Evolutionary conservation across 2,888 invertebrate genomes (phyloP), one percentile per base, ranked within the genome.

Genomic region (Chrysolina haemoptera): DNA sequence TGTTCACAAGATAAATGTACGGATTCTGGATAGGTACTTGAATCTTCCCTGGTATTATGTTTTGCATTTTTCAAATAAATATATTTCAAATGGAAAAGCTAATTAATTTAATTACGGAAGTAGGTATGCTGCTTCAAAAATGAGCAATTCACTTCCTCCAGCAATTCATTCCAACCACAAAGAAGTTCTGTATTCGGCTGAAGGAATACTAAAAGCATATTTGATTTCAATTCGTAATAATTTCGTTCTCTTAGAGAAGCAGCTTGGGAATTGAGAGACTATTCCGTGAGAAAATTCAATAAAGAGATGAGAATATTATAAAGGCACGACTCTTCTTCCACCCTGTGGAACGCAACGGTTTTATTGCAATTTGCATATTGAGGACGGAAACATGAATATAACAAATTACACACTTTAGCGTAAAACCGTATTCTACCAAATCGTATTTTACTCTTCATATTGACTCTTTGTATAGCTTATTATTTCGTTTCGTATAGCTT

Each of bases 261-360:
- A 27, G 11, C 16, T n/a, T 18, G 18, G n/a, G 18, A 9, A n/a
- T 14, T n/a, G n/a, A 35, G 35, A 27, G 59, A n/a, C 35, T 27
- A 59, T 59, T 59, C n/a, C 59, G n/a, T 59, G 1, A 35, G 14
- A 22, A 55, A 10, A 59, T 59, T 67, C 35, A 41, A 53, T 67
- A 53, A 67, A 67, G 35, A 48, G 22, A 35, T 20, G 50, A 16
- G 67, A 53, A 53, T 67, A 40, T 40, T 35, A 67, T 53, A 11
- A 53, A 53, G 16, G 66, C 48, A 41, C 53, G 67, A 53, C 55
- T 16, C 50, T 41, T 40, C 18, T n/a, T 18, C 35, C 53, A 14
- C 50, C 6, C 53, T 18, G 59, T 67, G 67, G 16, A 53, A 50
- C 55, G 53, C 16, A 67, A 53, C 53, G 50, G 53, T 67, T 67